phyloP scores from a whole-genome alignment of 2,113 vertebrate genomes.

The Zosterops hypoxanthus region DNA sequence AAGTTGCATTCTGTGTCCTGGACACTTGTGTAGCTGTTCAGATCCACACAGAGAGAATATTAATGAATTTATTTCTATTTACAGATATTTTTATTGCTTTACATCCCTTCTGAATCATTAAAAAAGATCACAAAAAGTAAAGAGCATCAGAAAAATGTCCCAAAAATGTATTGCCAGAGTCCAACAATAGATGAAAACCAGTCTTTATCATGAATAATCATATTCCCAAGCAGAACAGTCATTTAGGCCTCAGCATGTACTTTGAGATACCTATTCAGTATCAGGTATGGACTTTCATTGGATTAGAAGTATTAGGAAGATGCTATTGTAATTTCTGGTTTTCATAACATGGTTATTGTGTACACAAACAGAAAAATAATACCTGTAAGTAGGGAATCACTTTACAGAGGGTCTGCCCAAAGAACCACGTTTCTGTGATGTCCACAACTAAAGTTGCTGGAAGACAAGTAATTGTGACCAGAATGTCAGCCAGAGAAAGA shows the following conservation, averaged over 20 bases:
- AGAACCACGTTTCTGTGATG: constrained; percentile 98
- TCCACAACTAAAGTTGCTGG: constrained; percentile 95
- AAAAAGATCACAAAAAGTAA: background rate
- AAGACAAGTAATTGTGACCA: constrained; percentile 96
- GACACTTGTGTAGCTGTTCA: background rate
- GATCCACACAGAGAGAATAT: background rate
- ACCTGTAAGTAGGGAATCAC: constrained; percentile 96
- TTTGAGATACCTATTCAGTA: background rate
- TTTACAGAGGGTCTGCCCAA: constrained; percentile 92
- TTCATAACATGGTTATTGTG: background rate
- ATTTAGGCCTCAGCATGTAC: background rate
- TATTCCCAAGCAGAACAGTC: background rate
- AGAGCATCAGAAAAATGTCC: background rate
- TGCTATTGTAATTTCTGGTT: background rate
- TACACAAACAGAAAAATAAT: constrained; percentile 18
- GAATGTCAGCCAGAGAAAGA: constrained; percentile 91
- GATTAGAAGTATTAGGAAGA: background rate
- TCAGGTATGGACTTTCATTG: background rate
- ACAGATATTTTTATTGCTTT: background rate
- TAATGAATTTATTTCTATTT: background rate
- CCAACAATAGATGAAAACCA: background rate
- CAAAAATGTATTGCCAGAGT: background rate
- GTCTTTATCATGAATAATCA: background rate
- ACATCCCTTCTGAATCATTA: background rate
- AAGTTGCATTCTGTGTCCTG: background rate